Base-by-base conservation (phyloP, 2,113 vertebrate species). In the Amphilophus citrinellus region DNA sequence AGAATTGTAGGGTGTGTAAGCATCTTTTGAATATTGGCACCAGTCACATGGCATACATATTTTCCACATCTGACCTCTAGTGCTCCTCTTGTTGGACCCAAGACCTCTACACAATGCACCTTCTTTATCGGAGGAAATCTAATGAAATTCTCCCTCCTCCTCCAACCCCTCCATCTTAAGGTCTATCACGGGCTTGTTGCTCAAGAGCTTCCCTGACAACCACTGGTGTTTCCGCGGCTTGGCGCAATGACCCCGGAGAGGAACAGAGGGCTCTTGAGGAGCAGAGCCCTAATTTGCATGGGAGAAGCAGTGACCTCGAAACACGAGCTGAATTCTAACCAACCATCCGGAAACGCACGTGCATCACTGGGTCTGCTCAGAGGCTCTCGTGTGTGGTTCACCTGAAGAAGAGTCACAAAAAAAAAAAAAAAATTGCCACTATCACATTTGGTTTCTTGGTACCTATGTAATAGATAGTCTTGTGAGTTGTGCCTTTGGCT, bases 211-310 rank as follows among this genome's bases (percentile, higher is more conserved):
- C 94, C 95, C 93, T 95, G 94, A 95, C 95, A 96, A 96, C 95
- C 92, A 80, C 89, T 93, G 90, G 77, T 91, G 94, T 95, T 94
- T 93, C 94, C 86, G 88, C 85, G 89, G 92, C 85, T 90, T 42
- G 62, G 84, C 39, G 80, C 77, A 9, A 66, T 94, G 94, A 95
- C 94, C 93, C 91, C 61, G 37, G 82, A 87, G 76, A 87, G 79
- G 92, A 96, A 96, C 96, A 96, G 94, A 95, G 93, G 84, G 90
- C 95, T 90, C 93, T 96, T 96, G 89, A 95, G 89, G 88, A 89
- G 77, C 75, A 15, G 32, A 58, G 78, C 56, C 77, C 50, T 84
- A 59, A 96, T 96, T 96, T 94, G 94, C 95, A 96, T 95, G 90
- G 75, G 81, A 71, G 87, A 84, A 87, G 85, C 90, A 63, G 50